These are phyloP conservation scores for Aviceda subcristata DNA, from an alignment of 2,113 vertebrate species.

Conservation along the genomic window DNA sequence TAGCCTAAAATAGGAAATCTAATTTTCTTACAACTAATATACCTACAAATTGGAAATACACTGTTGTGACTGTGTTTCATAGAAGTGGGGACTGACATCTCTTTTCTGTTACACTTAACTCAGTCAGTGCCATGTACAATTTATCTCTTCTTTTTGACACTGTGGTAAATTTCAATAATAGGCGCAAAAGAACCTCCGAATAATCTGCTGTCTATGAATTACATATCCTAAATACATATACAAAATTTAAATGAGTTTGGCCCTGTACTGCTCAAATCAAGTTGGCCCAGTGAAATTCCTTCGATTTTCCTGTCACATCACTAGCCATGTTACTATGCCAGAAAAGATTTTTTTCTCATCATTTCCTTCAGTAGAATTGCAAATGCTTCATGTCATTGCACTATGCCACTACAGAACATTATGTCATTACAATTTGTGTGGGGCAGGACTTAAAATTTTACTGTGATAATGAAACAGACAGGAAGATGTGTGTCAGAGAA, in stretches of 20 bases:
- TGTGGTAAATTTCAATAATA: neutral
- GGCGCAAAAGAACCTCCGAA: neutral
- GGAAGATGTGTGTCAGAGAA: neutral
- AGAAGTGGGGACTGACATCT: neutral
- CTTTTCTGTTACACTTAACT: neutral
- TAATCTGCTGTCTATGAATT: neutral
- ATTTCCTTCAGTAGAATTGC: neutral
- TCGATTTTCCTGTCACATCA: neutral
- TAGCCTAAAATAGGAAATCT: conserved; percentile 50
- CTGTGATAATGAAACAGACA: neutral
- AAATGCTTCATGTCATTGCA: neutral
- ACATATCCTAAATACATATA: neutral
- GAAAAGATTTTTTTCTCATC: neutral
- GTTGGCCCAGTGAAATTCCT: neutral
- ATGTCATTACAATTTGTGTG: neutral
- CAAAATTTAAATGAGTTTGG: neutral
- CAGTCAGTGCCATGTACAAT: neutral
- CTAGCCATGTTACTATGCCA: neutral
- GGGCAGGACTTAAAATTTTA: neutral
- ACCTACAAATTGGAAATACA: conserved; percentile 41
- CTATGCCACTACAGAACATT: neutral
- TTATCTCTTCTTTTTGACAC: neutral
- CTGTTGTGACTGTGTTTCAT: neutral
- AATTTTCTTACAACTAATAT: conserved; percentile 47
- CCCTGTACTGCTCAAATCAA: neutral